Conservation (phyloP, 2,113 vertebrate genomes). For the Oxyura jamaicensis region DNA sequence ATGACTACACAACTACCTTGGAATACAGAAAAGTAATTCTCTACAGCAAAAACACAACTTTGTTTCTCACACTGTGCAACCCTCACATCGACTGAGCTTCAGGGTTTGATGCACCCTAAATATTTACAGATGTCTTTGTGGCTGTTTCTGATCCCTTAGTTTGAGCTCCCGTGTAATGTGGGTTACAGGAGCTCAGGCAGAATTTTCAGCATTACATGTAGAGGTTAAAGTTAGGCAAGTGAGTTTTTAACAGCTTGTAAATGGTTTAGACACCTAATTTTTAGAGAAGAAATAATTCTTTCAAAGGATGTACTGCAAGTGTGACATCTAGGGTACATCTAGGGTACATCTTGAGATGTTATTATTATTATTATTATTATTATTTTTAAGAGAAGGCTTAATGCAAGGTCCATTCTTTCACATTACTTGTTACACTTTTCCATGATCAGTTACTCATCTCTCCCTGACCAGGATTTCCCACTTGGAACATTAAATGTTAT, state of each 20-base stretch:
- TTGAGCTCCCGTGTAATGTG: background rate
- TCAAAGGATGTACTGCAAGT: background rate
- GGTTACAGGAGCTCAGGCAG: background rate
- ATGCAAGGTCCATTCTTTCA: background rate
- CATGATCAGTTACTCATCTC: background rate
- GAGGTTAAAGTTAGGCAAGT: background rate
- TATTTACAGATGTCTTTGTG: background rate
- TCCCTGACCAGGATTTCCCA: background rate
- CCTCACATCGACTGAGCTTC: background rate
- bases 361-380: too few species aligned
- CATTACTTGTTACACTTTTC: background rate
- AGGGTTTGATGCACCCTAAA: background rate
- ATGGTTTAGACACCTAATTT: background rate
- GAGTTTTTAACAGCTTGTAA: background rate
- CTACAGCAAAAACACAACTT: too few species aligned
- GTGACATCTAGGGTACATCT: background rate
- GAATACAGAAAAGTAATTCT: too few species aligned
- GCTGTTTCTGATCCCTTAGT: background rate
- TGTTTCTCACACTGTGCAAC: background rate
- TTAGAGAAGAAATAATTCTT: background rate
- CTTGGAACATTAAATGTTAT: background rate
- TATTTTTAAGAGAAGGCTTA: background rate
- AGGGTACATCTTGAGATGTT: background rate
- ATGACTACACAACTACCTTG: too few species aligned
- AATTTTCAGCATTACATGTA: fast-evolving